phyloP scores from a whole-genome alignment of 2,113 vertebrate species.

The Uria lomvia region DNA sequence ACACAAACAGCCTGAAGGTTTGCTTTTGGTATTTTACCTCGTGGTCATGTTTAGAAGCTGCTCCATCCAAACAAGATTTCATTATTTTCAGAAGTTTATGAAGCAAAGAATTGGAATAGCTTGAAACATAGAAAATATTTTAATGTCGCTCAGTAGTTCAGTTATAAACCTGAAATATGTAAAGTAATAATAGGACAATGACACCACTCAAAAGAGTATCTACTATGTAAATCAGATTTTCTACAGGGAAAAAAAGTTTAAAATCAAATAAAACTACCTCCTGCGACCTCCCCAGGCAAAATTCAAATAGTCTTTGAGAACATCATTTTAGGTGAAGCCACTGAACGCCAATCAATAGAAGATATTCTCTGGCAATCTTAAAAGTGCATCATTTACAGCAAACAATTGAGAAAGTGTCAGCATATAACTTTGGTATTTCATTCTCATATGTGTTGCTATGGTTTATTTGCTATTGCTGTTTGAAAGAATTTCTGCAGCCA shows the following conservation, averaged over 20 bases:
- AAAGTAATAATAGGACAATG: background rate
- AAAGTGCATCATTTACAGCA: background rate
- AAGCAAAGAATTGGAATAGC: background rate
- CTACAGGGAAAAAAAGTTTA: background rate
- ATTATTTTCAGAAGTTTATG: slow-evolving; percentile 8
- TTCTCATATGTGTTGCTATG: background rate
- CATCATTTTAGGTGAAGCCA: background rate
- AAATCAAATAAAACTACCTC: background rate
- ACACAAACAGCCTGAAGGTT: background rate
- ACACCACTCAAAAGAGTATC: background rate
- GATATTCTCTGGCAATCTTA: background rate
- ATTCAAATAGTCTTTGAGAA: background rate
- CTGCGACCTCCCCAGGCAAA: background rate
- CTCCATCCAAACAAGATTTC: background rate
- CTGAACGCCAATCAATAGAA: background rate
- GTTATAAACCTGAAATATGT: background rate
- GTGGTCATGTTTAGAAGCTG: background rate
- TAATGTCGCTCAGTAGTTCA: background rate
- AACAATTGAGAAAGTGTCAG: background rate
- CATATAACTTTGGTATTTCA: background rate
- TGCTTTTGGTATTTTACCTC: background rate
- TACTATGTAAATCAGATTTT: background rate
- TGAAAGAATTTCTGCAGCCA: background rate
- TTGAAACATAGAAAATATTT: background rate
- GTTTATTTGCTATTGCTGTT: background rate